Evolutionary conservation across 2,113 vertebrate species (phyloP).

Genomic region (Neogobius melanostomus): DNA sequence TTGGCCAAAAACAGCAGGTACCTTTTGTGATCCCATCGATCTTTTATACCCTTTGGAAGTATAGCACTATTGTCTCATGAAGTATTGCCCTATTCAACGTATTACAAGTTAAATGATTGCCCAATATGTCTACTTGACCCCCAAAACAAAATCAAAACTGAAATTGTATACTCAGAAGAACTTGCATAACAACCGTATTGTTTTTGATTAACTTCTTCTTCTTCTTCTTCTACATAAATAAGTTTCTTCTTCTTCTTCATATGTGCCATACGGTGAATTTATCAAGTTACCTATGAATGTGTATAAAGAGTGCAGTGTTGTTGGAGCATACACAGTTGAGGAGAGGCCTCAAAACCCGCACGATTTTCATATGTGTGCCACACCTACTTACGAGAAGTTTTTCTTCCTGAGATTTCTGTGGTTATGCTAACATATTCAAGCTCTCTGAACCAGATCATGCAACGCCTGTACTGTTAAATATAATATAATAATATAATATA

Average conservation of each 20-base stretch:
- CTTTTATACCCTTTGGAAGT: conserved; percentile 41
- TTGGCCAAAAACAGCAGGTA: conserved; percentile 63
- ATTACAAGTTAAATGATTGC: not conserved
- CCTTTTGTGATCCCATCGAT: conserved; percentile 52
- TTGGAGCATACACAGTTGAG: conserved; percentile 31
- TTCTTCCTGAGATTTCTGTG: conserved; percentile 32
- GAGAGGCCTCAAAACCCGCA: conserved; percentile 55
- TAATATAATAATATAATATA: too few species aligned
- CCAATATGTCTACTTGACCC: not conserved
- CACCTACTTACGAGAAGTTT: conserved; percentile 43
- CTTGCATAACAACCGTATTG: conserved; percentile 33
- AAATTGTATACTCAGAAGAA: conserved; percentile 7
- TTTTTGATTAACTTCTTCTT: conserved; percentile 39
- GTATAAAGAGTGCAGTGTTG: conserved; percentile 66
- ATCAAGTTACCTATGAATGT: conserved; percentile 48
- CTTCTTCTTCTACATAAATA: too few species aligned
- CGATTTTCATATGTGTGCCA: conserved; percentile 54
- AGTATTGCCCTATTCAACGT: conserved; percentile 1
- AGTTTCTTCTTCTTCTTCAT: too few species aligned
- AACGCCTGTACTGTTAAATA: too few species aligned
- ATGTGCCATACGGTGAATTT: too few species aligned
- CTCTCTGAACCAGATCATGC: not conserved
- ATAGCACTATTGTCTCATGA: conserved; percentile 21
- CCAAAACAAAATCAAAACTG: too few species aligned
- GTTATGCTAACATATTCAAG: conserved; percentile 17